These are phyloP conservation scores for Rhinopithecus roxellana DNA, from an alignment of 2,113 vertebrate genomes.

Conservation along the genomic window DNA sequence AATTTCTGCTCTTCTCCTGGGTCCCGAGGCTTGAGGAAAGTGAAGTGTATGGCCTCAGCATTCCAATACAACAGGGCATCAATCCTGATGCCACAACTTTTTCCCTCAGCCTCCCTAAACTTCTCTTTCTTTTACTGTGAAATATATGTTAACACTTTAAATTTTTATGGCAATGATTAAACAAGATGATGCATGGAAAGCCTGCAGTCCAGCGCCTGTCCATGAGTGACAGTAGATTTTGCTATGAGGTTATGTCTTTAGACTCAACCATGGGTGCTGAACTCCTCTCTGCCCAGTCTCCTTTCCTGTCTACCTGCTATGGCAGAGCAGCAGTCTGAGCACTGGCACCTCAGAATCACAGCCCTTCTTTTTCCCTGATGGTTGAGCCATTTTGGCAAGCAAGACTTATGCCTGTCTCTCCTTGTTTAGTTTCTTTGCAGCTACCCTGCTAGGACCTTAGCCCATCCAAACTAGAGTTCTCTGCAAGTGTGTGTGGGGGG, in stretches of 20 bases:
- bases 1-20: accelerated
- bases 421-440: background rate
- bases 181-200: background rate
- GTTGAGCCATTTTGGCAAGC: background rate
- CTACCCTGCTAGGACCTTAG: background rate
- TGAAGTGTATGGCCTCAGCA: too few species aligned
- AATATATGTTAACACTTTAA: background rate
- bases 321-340: background rate
- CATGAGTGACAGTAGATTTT: background rate
- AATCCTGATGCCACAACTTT: background rate
- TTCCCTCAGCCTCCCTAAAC: background rate
- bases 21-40: background rate
- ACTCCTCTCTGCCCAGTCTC: background rate
- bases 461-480: background rate
- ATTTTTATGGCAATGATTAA: background rate
- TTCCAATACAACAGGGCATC: background rate
- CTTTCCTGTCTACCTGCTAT: background rate
- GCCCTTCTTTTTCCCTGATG: background rate
- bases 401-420: background rate
- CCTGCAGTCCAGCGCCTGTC: background rate
- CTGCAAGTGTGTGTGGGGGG: background rate
- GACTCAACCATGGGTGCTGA: background rate
- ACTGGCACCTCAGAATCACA: background rate
- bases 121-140: background rate
- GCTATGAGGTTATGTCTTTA: too few species aligned